Evolutionary conservation across 2,113 vertebrate genomes (phyloP), one percentile per base, ranked within the genome.

Genomic region (Symphodus melops): DNA sequence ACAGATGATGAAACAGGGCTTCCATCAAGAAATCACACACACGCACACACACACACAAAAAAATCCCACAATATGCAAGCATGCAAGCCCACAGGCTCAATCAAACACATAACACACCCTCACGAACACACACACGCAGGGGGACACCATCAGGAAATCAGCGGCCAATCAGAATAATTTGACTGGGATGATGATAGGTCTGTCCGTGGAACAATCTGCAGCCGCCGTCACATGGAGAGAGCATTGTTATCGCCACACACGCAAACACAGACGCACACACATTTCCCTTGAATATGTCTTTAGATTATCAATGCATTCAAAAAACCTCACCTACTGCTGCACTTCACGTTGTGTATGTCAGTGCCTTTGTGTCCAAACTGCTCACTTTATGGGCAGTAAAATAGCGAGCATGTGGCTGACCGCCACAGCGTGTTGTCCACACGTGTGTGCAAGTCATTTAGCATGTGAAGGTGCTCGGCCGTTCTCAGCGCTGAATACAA

Each of bases 141-240:
- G 78, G 87, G 79, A 86, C 55, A 75, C 87, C 89, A 90, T 91
- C 91, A 92, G 88, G 75, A 93, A 94, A 94, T 94, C 91, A 93
- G 91, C 86, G 81, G 87, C 88, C 92, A 95, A 94, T 95, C 94
- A 94, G 91, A 94, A 95, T 95, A 94, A 95, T 94, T 93, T 92
- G 82, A 86, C 90, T 83, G 76, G 84, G 88, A 88, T 91, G 93
- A 94, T 94, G 91, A 92, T 88, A 92, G 91, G 87, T 89, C 72
- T 85, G 85, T 86, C 84, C 76, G 17, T 20, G 71, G 69, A 72
- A 80, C 80, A 91, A 89, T 91, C 84, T 80, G 75, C 62, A 81
- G 77, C 75, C 58, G 48, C 85, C 82, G 84, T 87, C 80, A 83
- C 75, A 36, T 44, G 33, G 54, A 75, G 73, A 83, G 66, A 85